A percentile compares a stretch with the other conserved stretches of the same genome.
phyloP scores from a whole-genome alignment of 1,140 invertebrate species.

The Conus betulinus region DNA sequence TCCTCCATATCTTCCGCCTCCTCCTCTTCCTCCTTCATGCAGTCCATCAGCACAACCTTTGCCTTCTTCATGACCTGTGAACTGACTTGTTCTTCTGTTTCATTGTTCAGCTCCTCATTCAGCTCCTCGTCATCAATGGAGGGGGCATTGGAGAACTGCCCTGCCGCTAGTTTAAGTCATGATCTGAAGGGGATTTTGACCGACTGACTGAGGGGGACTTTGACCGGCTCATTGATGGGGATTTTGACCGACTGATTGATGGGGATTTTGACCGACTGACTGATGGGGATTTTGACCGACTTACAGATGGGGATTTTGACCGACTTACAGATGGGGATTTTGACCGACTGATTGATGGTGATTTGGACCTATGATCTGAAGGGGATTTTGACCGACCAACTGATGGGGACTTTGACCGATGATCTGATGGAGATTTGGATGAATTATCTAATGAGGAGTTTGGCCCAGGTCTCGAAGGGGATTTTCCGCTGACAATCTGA shows the following conservation, averaged over 20 bases:
- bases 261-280: neutral
- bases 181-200: neutral
- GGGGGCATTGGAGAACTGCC: neutral
- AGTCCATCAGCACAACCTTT: neutral
- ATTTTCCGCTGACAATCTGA: too few species aligned
- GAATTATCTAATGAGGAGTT: too few species aligned
- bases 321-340: neutral
- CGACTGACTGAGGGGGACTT: too few species aligned
- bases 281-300: neutral
- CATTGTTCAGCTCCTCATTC: neutral
- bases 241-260: neutral
- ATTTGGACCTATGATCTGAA: neutral
- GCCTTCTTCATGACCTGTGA: neutral
- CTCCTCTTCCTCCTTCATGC: neutral
- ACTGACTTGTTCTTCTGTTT: neutral
- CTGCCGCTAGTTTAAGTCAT: neutral
- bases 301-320: too few species aligned
- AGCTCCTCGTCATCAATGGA: neutral
- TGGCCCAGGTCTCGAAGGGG: too few species aligned
- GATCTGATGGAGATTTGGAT: neutral
- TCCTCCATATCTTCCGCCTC: neutral
- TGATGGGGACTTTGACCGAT: neutral
- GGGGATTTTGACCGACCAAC: neutral
- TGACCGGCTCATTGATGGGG: too few species aligned
- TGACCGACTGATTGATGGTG: neutral